Evolutionary conservation across 2,113 vertebrate species (phyloP).

Genomic region (Albula glossodonta): DNA sequence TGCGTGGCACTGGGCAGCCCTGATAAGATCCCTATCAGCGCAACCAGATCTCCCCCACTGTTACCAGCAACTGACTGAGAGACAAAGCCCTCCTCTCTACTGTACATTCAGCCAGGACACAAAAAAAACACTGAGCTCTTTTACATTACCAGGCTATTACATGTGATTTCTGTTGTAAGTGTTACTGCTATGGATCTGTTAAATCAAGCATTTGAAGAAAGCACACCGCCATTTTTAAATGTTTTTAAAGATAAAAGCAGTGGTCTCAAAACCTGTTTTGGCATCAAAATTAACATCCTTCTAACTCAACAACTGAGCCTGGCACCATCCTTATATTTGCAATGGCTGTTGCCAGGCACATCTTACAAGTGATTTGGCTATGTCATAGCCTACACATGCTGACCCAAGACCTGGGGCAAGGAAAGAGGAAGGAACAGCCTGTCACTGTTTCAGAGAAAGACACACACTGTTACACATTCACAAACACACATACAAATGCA

Average conservation of each 20-base stretch:
- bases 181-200: neutral
- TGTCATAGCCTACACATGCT: neutral
- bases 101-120: neutral
- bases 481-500: too few species aligned
- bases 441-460: too few species aligned
- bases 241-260: neutral
- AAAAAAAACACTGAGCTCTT: neutral
- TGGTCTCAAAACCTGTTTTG: neutral
- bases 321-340: neutral
- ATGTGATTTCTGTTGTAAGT: neutral
- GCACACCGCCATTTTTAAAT: neutral
- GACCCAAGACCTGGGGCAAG: neutral
- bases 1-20: constrained; percentile 16
- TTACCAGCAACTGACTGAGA: neutral
- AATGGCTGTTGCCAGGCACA: neutral
- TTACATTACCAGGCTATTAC: neutral
- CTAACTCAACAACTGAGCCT: neutral
- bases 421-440: neutral
- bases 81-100: neutral
- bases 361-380: too few species aligned
- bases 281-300: neutral
- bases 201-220: neutral
- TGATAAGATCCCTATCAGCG: constrained; percentile 24
- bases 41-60: neutral
- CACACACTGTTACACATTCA: too few species aligned